Evolutionary conservation across 2,888 invertebrate species (phyloP).

Genomic region (Listrodromus nycthemerus): DNA sequence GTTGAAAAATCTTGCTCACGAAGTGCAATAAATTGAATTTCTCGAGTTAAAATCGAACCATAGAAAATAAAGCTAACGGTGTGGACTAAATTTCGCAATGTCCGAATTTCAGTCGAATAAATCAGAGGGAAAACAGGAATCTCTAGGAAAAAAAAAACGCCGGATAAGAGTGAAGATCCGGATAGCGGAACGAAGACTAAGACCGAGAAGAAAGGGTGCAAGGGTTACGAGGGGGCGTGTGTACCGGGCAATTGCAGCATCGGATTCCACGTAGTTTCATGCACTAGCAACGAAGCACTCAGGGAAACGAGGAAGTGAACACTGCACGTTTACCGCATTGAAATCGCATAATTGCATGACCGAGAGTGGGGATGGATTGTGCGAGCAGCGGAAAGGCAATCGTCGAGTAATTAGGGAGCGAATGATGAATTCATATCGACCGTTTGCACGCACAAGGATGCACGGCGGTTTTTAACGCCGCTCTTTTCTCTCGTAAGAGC

Average conservation of each 20-base stretch:
- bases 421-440: slow-evolving; percentile 31
- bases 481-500: not conserved
- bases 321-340: slow-evolving; percentile 27
- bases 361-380: not conserved
- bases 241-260: not conserved
- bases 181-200: not conserved
- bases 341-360: slow-evolving; percentile 14
- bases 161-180: not conserved
- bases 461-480: not conserved
- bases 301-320: slow-evolving; percentile 12
- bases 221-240: not conserved
- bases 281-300: not conserved
- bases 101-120: not conserved
- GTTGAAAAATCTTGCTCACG: no score
- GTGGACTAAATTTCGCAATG: not conserved
- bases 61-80: no score
- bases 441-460: slow-evolving; percentile 27
- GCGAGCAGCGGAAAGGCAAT: slow-evolving; percentile 18
- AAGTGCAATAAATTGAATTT: no score
- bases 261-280: not conserved
- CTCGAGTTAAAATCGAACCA: not conserved
- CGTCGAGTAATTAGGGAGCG: slow-evolving; percentile 13
- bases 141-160: not conserved
- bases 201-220: not conserved
- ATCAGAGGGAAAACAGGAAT: not conserved